These are phyloP conservation scores for fruit fly (Drosophila melanogaster) DNA, from an alignment of 1,140 invertebrate species.

Conservation along the genomic window Release_6_plus_ISO1_MT NT_037436.4:10328001-10328500, in stretches of 20 bases:
- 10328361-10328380: conserved; percentile 42
- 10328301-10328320: conserved; percentile 54
- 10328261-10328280: conserved; percentile 40
- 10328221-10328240: conserved; percentile 4
- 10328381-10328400: conserved; percentile 33
- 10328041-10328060: conserved; percentile 11
- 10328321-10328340: conserved; percentile 43
- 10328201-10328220: no score
- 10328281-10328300: conserved; percentile 52
- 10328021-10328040: conserved; percentile 12
- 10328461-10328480: conserved; percentile 70
- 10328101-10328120: conserved; percentile 18
- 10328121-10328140: conserved; percentile 7
- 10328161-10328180: no score
- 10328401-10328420: background rate
- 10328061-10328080: conserved; percentile 6
- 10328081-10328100: conserved; percentile 30
- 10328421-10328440: conserved; percentile 42
- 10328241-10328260: conserved; percentile 65
- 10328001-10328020: conserved; percentile 32
- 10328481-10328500: conserved; percentile 49
- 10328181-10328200: no score
- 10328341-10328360: conserved; percentile 69
- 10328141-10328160: background rate
- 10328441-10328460: conserved; percentile 70